Evolutionary conservation across 1,140 invertebrate species (phyloP), one percentile per base, ranked within the genome.

Genomic region (Bemisia tabaci): DNA sequence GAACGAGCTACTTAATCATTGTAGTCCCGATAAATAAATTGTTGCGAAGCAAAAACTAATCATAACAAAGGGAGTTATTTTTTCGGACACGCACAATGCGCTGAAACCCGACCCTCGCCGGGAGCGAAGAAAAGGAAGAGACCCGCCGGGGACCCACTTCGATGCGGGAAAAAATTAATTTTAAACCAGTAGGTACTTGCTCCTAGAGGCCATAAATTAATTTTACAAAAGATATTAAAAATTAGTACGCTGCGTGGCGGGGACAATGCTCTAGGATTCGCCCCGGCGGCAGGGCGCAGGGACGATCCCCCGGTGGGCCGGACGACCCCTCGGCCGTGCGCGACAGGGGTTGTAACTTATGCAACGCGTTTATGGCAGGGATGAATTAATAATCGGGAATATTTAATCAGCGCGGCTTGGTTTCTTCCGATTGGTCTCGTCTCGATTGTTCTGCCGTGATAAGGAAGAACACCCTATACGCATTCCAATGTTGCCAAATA

Each of bases 181-280:
- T 48, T 17, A 17, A 48, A 48, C 33, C 33, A 17, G 33, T 48
- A 48, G 33, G 33, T 48, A 48, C 17, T 48, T 48, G 33, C 33
- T 48, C 33, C 17, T 17, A 9, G 33, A 5, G 33, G 17, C 33
- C 33, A 48, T 48, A 48, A 48, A 48, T 48, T 48, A 48, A 48
- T 48, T 48, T 48, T 48, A 48, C 33, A 48, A 48, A 48, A 48
- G 33, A 48, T 48, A 48, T 48, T 48, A 48, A 48, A 48, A 48
- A 48, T 48, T 48, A 48, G 33, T 48, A 48, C 33, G 33, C 33
- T n/a, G 33, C 33, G 33, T 48, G 17, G 33, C 5, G 5, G 33
- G 17, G 5, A 48, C 17, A 48, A 48, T 48, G 17, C 33, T 48
- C 33, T 17, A 48, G 17, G 33, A 48, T 48, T 48, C 33, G 17